Conservation (phyloP, 1,140 invertebrate species). For the Lasioglossum albipes region DNA sequence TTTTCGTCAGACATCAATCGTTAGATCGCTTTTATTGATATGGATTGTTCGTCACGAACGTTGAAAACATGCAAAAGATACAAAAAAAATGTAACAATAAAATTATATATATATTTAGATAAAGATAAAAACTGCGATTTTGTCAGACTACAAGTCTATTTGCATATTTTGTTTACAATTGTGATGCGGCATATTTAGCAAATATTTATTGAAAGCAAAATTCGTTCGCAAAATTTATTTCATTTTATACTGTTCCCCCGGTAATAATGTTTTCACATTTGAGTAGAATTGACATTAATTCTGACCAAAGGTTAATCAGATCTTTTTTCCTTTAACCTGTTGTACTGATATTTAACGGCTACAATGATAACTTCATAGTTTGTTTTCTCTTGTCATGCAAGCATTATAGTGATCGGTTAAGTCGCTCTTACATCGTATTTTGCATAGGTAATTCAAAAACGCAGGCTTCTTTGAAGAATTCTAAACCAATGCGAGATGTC, state of each 20-base stretch:
- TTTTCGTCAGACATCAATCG: slow-evolving; percentile 1
- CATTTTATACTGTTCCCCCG: not conserved
- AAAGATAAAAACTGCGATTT: not conserved
- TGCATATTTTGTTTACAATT: not conserved
- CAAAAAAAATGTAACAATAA: too few relatives aligned
- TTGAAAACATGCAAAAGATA: not conserved
- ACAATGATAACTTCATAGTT: not conserved
- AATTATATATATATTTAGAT: not conserved
- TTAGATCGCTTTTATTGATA: not conserved
- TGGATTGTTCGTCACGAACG: not conserved
- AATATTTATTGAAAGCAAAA: too few relatives aligned
- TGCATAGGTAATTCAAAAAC: slow-evolving; percentile 11
- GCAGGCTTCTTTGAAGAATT: not conserved
- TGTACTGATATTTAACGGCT: not conserved
- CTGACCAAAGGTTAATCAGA: not conserved
- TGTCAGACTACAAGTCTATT: not conserved
- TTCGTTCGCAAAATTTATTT: not conserved
- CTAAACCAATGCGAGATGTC: slow-evolving; percentile 66
- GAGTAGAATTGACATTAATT: not conserved
- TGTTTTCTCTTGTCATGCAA: slow-evolving; percentile 16
- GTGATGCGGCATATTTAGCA: too few relatives aligned
- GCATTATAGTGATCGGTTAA: slow-evolving; percentile 5
- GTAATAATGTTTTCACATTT: not conserved
- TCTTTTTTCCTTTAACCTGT: slow-evolving; percentile 7
- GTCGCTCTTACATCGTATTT: slow-evolving; percentile 15